phyloP scores from a whole-genome alignment of 2,797 vertebrate species.

The Melanotaenia pygmaea region DNA sequence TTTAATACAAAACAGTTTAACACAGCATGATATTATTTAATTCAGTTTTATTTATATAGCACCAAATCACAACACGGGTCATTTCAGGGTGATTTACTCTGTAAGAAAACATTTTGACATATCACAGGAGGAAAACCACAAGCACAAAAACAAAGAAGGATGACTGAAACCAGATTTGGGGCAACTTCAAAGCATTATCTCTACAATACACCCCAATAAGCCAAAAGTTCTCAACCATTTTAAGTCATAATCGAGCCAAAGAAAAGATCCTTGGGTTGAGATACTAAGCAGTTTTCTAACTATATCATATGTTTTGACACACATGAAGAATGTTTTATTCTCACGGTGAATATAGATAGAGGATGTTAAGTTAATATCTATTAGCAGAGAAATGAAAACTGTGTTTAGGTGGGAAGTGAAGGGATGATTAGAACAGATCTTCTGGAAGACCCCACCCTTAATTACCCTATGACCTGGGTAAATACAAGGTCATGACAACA shows the following conservation, averaged over 20 bases:
- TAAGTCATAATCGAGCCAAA: background rate
- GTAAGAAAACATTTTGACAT: background rate
- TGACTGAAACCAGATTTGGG: background rate
- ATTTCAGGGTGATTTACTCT: background rate
- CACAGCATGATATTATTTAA: background rate
- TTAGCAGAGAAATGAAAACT: no score
- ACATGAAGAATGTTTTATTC: background rate
- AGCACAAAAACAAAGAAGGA: background rate
- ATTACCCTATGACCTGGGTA: background rate
- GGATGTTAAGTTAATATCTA: no score
- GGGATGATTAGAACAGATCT: background rate
- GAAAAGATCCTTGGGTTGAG: background rate
- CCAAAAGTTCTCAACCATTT: background rate
- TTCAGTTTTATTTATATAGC: background rate
- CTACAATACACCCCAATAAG: background rate
- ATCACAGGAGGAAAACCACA: background rate
- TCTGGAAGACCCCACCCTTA: background rate
- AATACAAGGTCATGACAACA: background rate
- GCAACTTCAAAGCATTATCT: background rate
- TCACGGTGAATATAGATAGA: background rate
- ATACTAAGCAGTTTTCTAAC: background rate
- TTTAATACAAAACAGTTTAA: background rate
- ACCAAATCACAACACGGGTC: background rate
- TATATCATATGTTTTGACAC: background rate
- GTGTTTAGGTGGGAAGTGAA: background rate